These are phyloP conservation scores for Argyra leucocephala DNA, from an alignment of 2,888 invertebrate species.

Conservation along the genomic window DNA sequence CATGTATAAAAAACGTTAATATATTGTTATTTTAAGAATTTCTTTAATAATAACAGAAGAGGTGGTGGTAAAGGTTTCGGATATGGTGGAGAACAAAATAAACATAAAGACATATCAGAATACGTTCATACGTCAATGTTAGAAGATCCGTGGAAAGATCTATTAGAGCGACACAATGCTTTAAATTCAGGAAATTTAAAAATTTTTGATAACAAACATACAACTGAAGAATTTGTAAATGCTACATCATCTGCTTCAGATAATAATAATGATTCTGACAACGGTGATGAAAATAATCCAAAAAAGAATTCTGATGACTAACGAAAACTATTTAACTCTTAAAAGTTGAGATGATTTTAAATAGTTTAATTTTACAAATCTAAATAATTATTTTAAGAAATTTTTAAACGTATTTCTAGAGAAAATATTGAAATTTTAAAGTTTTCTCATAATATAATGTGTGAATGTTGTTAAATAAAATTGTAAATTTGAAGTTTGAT, in stretches of 20 bases:
- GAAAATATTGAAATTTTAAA: too few relatives aligned
- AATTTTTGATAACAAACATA: background rate
- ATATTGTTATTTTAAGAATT: background rate
- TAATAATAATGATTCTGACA: conserved; percentile 4
- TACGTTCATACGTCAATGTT: conserved; percentile 39
- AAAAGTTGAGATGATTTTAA: too few relatives aligned
- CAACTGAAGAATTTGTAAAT: conserved; percentile 10
- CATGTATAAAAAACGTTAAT: background rate
- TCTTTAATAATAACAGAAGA: background rate
- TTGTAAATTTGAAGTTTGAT: too few relatives aligned
- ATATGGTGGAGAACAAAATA: conserved; percentile 10
- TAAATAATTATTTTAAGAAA: too few relatives aligned
- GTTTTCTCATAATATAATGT: too few relatives aligned
- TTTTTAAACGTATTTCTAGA: too few relatives aligned
- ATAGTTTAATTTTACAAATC: too few relatives aligned
- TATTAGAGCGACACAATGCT: conserved; percentile 33
- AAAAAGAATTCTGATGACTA: too few relatives aligned
- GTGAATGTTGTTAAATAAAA: too few relatives aligned
- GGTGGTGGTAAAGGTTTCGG: conserved; percentile 12
- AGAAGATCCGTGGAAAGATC: conserved; percentile 38
- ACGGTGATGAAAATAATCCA: conserved; percentile 11
- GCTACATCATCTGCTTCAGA: conserved; percentile 12
- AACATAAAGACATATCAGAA: background rate
- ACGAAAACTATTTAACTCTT: too few relatives aligned
- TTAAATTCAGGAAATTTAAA: conserved; percentile 26